Base-by-base conservation (phyloP, 2,888 invertebrate species). In the Megamerina dolium region DNA sequence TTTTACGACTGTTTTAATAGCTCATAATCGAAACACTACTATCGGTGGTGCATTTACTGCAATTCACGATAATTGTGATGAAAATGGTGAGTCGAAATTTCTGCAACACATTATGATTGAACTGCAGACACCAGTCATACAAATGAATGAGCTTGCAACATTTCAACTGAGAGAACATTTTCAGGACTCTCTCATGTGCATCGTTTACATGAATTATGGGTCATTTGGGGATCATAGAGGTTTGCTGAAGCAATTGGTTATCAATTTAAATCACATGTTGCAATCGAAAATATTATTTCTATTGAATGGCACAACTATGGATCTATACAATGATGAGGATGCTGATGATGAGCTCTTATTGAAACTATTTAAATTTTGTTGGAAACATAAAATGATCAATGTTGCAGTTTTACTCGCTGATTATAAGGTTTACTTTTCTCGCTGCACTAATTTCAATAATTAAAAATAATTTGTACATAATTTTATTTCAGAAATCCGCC, bases 221-320 rank as follows among this genome's bases (percentile, higher is more conserved):
- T 41, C 45, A 5, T 21, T 59, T 26, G 45, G 36, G 3, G 46
- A 52, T 16, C 51, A 61, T 10, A 37, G 31, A 2, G 45, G 16
- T 2, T 42, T 65, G 4, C 39, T 68, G 0, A 47, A 51, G 6
- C 49, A 53, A 4, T 36, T 62, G 26, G 53, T 56, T 3, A 33
- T 32, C 4, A 60, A 55, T 46, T 50, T 68, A 3, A 45, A 54
- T 13, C 58, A 58, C 9, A 62, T 61, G 51, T 58, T 51, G 8
- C 50, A 45, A n/a, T 40, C 60, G 2, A 57, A 58, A 18, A 52
- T 65, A 4, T 41, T 68, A 4, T 60, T 67, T 39, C 21, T 64
- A 9, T 17, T 62, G 32, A 49, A 55, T 19, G 20, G 31, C 36
- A 14, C 40, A 4, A n/a, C n/a, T n/a, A n/a, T n/a, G n/a, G n/a